Conservation (phyloP, 2,113 vertebrate species). For the Ornithorhynchus anatinus region DNA sequence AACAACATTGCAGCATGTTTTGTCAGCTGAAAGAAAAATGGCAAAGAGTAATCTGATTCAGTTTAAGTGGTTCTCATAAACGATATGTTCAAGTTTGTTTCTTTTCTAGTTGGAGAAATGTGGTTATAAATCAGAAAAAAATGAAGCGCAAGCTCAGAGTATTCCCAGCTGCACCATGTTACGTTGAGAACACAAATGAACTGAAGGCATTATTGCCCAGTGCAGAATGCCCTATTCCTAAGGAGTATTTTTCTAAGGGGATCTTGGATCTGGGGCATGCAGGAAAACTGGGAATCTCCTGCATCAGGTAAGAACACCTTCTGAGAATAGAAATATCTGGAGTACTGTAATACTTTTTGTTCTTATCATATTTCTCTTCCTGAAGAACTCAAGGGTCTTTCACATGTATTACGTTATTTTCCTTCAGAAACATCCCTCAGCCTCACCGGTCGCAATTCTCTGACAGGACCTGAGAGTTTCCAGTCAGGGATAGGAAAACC, state of each 20-base stretch:
- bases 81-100: no score
- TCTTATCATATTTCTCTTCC: not conserved
- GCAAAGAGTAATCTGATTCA: no score
- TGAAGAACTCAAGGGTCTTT: not conserved
- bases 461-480: not conserved
- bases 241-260: slow-evolving; percentile 71
- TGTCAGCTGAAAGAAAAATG: no score
- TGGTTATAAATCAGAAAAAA: slow-evolving; percentile 81
- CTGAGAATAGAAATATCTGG: not conserved
- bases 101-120: slow-evolving; percentile 82
- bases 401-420: not conserved
- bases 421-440: not conserved
- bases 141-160: slow-evolving; percentile 87
- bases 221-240: slow-evolving; percentile 68
- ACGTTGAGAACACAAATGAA: slow-evolving; percentile 72
- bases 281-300: slow-evolving; percentile 80
- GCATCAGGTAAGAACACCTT: slow-evolving; percentile 80
- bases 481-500: no score
- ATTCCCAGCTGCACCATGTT: slow-evolving; percentile 87
- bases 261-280: slow-evolving; percentile 80
- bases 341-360: not conserved
- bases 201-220: slow-evolving; percentile 82
- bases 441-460: not conserved
- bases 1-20: no score
- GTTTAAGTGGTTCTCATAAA: no score